Base-by-base conservation (phyloP, 2,888 invertebrate genomes). In the Tenodera sinensis region DNA sequence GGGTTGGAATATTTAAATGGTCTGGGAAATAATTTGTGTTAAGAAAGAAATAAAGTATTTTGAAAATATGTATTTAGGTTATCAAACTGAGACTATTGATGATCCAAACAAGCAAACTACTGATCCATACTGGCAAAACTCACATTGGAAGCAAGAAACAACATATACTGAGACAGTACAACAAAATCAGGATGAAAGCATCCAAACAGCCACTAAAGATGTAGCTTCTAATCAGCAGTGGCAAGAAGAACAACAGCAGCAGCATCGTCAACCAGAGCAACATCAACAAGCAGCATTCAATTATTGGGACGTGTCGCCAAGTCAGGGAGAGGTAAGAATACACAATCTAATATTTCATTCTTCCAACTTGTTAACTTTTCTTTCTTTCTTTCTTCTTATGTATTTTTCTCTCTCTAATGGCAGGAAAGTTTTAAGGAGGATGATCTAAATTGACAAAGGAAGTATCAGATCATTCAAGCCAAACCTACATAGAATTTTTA, bases 191-290 rank as follows among this genome's bases (percentile, higher is more conserved):
- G 54, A 71, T 71, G 54, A 91, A 71, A 89, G 91, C 89, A 90
- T 90, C 90, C 89, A 90, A 28, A 91, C 91, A 89, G 90, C 90
- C 7, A 88, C 91, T 28, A 54, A 30, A 90, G 27, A 90, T 91
- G 25, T 20, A 20, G 20, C 54, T 25, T 20, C 15, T 25, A 15
- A n/a, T 88, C 91, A 34, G 88, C 90, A 25, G 88, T 91, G 92
- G 88, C 91, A 91, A 85, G 92, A 92, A 84, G 91, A 90, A 89
- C 91, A 91, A 83, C 47, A 90, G 84, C 89, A 84, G 89, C 91
- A 91, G 86, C 90, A 91, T n/a, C n/a, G n/a, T n/a, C n/a, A n/a
- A n/a, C n/a, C n/a, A n/a, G n/a, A 91, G 86, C 90, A 91, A 86
- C 90, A 89, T 83, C 85, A 88, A 7, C 87, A 89, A 34, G 1